phyloP scores from a whole-genome alignment of 2,888 invertebrate species.

The Glaucopsyche alexis region DNA sequence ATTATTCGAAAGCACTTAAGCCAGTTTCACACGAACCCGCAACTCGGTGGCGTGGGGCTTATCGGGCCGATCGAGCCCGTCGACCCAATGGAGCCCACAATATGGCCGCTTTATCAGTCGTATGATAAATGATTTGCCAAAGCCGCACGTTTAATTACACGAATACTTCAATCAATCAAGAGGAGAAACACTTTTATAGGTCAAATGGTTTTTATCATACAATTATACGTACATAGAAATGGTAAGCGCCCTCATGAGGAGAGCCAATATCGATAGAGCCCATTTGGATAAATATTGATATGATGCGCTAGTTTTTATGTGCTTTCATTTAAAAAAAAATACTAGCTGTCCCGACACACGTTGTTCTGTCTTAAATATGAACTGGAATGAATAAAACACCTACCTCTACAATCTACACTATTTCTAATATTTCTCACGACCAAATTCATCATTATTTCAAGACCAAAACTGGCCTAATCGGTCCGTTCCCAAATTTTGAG shows the following conservation, averaged over 20 bases:
- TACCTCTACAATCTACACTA: too few species aligned
- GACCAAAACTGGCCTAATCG: too few species aligned
- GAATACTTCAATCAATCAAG: conserved; percentile 22
- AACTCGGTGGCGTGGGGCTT: not conserved
- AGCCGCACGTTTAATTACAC: conserved; percentile 27
- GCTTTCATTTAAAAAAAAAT: not conserved
- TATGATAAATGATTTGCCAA: conserved; percentile 24
- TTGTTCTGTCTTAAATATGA: too few species aligned
- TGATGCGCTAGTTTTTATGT: not conserved
- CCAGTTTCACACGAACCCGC: conserved; percentile 5
- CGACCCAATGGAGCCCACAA: not conserved
- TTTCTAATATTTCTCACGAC: too few species aligned
- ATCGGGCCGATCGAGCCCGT: conserved; percentile 1
- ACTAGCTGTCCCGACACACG: too few species aligned
- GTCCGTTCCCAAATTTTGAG: too few species aligned
- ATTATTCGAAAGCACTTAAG: conserved; percentile 12
- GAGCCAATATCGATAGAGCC: not conserved
- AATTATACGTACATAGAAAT: conserved; percentile 2
- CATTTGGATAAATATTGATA: conserved; percentile 5
- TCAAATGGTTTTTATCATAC: not conserved
- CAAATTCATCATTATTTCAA: too few species aligned
- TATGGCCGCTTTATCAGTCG: conserved; percentile 8
- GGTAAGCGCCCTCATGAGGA: not conserved
- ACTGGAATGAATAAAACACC: too few species aligned
- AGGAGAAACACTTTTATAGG: conserved; percentile 13